Evolutionary conservation across 2,113 vertebrate genomes (phyloP), one percentile per base, ranked within the genome.

Genomic region (Coptodon bakossiorum): DNA sequence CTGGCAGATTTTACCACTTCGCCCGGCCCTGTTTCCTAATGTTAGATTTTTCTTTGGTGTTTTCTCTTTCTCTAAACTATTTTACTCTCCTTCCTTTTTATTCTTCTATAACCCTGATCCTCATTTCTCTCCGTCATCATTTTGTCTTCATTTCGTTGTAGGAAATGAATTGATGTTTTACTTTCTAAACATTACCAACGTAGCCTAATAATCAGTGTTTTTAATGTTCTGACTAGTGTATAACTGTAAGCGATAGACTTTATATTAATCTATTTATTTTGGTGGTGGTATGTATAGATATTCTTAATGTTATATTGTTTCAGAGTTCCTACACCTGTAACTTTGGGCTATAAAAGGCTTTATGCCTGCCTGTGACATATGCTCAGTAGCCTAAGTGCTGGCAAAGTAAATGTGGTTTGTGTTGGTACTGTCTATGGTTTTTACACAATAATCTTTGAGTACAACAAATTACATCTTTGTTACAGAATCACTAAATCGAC

Each of bases 121-220:
- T 34, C 52, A 40, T 80, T 48, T 82, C 14, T 10, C 17, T 61
- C 10, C 6, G 3, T 50, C 10, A 16, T 43, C 9, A 29, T 6
- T 53, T 57, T 59, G 38, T 85, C 52, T 31, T 66, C 27, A 71
- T 87, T 88, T 91, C 45, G 48, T 80, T 66, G 29, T 80, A 59
- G 66, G 11, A 63, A 88, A 80, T 85, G 17, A 38, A 48, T 80
- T n/a, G 19, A 63, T 88, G 84, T 85, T 73, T 84, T 84, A n/a
- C 36, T 50, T 89, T 88, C n/a, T 63, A 12, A 81, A 89, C 93
- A 92, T 93, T 87, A 92, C 93, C 92, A 94, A 90, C 90, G 89
- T 95, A 94, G 93, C 94, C 94, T 94, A 93, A 92, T 91, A 93
- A 88, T 88, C 79, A 27, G 90, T 95, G 93, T 93, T 93, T 95